Percentiles rank a stretch among this genome's conserved stretches.
Conservation (phyloP, 2,888 invertebrate species). For the Labia minor region DNA sequence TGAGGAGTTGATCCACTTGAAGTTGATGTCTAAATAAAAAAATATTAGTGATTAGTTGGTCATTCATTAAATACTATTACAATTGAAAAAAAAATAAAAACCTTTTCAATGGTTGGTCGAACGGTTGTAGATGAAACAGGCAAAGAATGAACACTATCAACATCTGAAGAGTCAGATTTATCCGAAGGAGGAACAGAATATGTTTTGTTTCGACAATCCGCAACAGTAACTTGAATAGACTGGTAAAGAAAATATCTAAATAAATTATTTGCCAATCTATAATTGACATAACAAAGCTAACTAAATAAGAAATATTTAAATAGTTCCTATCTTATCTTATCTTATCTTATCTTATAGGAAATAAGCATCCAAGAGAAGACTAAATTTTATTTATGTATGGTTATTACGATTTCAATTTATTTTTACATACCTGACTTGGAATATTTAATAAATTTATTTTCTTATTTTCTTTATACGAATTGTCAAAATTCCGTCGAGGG, state of each 20-base stretch:
- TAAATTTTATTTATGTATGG: too few relatives aligned
- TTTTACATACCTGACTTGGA: too few relatives aligned
- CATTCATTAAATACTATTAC: conserved; percentile 27
- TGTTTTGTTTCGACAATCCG: conserved; percentile 46
- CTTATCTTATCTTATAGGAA: too few relatives aligned
- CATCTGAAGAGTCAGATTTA: conserved; percentile 65
- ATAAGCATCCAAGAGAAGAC: too few relatives aligned
- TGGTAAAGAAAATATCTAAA: background rate
- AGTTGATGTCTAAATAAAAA: conserved; percentile 29
- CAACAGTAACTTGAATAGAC: background rate
- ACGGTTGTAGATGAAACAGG: conserved; percentile 47
- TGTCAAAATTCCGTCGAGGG: background rate
- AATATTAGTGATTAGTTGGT: conserved; percentile 27
- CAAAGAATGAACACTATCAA: conserved; percentile 75
- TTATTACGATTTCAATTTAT: too few relatives aligned
- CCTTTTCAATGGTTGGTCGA: conserved; percentile 34
- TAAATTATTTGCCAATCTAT: background rate
- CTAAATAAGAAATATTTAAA: too few relatives aligned
- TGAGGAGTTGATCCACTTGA: conserved; percentile 38
- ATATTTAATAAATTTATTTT: background rate
- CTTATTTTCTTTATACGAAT: background rate
- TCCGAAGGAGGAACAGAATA: conserved; percentile 71
- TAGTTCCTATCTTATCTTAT: too few relatives aligned
- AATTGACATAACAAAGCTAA: too few relatives aligned
- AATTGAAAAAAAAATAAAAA: conserved; percentile 24